phyloP scores from a whole-genome alignment of 1,140 invertebrate species.

The Conus ventricosus region DNA sequence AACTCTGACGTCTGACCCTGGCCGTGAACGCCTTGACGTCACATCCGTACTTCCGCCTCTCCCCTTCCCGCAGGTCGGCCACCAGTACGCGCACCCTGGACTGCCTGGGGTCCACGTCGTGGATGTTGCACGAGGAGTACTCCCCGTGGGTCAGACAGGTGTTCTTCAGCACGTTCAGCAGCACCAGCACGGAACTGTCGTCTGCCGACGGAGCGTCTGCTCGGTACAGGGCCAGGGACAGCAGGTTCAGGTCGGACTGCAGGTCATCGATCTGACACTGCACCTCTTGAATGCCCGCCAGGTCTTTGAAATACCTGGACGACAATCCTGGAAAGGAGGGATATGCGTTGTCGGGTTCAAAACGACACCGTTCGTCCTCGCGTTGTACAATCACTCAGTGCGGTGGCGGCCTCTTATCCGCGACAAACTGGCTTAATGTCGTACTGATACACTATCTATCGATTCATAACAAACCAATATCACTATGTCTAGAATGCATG shows the following conservation, averaged over 20 bases:
- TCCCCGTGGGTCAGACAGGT: slow-evolving; percentile 13
- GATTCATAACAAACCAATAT: too few relatives aligned
- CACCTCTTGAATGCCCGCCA: background rate
- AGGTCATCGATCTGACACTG: background rate
- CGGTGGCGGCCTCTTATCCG: too few relatives aligned
- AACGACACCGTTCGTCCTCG: too few relatives aligned
- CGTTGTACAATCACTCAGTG: too few relatives aligned
- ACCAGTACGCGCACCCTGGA: slow-evolving; percentile 17
- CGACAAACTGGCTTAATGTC: too few relatives aligned
- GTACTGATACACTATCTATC: too few relatives aligned
- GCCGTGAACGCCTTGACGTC: background rate
- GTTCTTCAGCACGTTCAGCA: background rate
- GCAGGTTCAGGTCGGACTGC: background rate
- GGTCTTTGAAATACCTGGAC: background rate
- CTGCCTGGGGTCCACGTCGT: background rate
- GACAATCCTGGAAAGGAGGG: background rate
- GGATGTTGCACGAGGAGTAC: background rate
- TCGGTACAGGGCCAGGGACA: background rate
- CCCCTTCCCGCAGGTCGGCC: slow-evolving; percentile 18
- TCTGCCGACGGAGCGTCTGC: background rate
- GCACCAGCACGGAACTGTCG: slow-evolving; percentile 6
- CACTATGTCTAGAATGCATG: too few relatives aligned
- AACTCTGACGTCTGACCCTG: background rate
- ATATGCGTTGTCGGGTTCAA: too few relatives aligned
- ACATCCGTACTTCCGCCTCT: slow-evolving; percentile 19